Conservation (phyloP, 2,888 invertebrate genomes). For the Cephus rjabovi region DNA sequence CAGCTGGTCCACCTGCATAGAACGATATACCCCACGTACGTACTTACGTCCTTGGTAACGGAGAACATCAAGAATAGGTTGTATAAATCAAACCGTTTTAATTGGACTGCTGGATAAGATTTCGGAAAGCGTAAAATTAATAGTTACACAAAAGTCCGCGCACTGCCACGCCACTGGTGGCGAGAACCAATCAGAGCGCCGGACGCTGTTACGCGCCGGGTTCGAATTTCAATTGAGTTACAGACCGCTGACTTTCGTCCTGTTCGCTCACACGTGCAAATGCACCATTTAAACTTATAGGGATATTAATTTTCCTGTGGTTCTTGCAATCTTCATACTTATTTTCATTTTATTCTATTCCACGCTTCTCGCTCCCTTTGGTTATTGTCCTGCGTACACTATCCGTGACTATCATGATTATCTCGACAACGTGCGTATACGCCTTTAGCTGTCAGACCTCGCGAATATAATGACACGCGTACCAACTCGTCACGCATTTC, state of each 20-base stretch:
- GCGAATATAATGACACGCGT: background rate
- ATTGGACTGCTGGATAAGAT: background rate
- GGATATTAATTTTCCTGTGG: background rate
- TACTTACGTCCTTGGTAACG: background rate
- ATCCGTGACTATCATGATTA: background rate
- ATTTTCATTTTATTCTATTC: background rate
- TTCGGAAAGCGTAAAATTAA: background rate
- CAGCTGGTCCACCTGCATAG: background rate
- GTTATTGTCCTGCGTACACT: background rate
- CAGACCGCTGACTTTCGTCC: background rate
- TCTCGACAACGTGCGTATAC: background rate
- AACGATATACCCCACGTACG: background rate
- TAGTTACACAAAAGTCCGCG: background rate
- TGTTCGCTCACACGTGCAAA: background rate
- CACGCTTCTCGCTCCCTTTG: background rate
- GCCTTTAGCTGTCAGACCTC: constrained; percentile 8
- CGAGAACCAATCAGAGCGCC: background rate
- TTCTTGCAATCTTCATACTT: background rate
- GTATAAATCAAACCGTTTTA: background rate
- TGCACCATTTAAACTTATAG: background rate
- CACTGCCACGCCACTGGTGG: background rate
- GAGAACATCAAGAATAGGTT: background rate
- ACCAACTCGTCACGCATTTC: constrained; percentile 15
- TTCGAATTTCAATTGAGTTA: background rate
- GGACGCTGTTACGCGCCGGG: background rate